Base-by-base conservation (phyloP, 2,888 invertebrate species). In the Ornithoptera priamus region DNA sequence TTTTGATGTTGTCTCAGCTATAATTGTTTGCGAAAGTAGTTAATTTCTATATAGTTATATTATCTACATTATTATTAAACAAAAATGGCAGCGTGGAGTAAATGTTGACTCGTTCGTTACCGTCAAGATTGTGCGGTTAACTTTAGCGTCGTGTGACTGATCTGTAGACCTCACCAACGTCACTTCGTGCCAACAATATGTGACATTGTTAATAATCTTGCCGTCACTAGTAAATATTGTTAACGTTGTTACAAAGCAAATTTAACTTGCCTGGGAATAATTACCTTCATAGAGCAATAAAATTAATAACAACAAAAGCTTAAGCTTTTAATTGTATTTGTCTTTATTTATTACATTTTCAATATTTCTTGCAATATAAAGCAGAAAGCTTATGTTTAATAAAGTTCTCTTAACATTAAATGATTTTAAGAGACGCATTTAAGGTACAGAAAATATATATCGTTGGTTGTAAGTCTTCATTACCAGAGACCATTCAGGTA, bases 111-210 rank as follows among this genome's bases (percentile, higher is more conserved):
- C 24, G 24, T 20, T 24, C 24, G 62, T 56, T 53, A 56, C 1
- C 15, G 56, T n/a, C 18, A 18, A 64, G 36, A 36, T 30, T 56
- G 30, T 30, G 22, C 56, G 56, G 64, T 64, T 64, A n/a, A 53
- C n/a, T 10, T 53, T n/a, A 18, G 17, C 56, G 36, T 17, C 20
- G 30, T 36, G n/a, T 64, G 64, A 53, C 56, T 10, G 36, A 20
- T 8, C 64, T n/a, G 22, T 62, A 24, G 53, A 56, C 67, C 61
- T 61, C 46, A 58, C 62, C 20, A 62, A 39, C 56, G 56, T 64
- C 64, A 56, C 20, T 64, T 18, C 18, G 30, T 20, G 56, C 18
- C 36, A 22, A 63, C 18, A 50, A 2, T 2, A 62, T 24, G 62
- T 53, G 22, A 56, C 64, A 36, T 63, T 63, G 63, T 50, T 50